These are phyloP conservation scores for Athene cunicularia DNA, from an alignment of 2,113 vertebrate genomes.

Conservation along the genomic window DNA sequence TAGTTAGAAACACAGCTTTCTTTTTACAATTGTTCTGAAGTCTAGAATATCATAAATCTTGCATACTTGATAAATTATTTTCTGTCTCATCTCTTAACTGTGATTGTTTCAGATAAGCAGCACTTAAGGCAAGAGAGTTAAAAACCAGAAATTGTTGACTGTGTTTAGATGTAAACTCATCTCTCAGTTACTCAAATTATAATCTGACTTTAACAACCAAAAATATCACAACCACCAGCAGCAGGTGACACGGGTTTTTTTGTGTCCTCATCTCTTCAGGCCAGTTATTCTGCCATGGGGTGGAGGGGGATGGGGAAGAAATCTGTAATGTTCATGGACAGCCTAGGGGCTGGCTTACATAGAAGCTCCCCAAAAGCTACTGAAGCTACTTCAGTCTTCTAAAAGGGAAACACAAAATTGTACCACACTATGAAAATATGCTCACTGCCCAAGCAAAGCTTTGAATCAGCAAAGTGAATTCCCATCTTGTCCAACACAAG, in stretches of 20 bases:
- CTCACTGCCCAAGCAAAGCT: background rate
- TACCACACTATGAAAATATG: background rate
- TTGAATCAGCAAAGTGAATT: background rate
- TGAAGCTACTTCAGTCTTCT: background rate
- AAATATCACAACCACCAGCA: background rate
- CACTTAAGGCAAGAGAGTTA: background rate
- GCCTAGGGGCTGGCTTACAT: background rate
- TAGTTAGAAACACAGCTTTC: background rate
- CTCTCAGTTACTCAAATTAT: background rate
- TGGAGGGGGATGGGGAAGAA: rapidly evolving
- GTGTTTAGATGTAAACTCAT: background rate
- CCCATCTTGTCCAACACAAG: background rate
- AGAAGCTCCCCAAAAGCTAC: background rate
- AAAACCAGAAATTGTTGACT: background rate
- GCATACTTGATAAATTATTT: background rate
- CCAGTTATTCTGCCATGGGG: background rate
- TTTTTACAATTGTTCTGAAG: background rate
- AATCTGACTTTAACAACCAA: background rate
- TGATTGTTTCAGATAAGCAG: background rate
- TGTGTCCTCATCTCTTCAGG: background rate
- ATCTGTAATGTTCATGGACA: background rate
- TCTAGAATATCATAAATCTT: background rate
- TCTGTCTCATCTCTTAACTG: background rate
- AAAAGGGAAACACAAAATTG: background rate
- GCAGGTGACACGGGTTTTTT: background rate